Evolutionary conservation across 2,113 vertebrate species (phyloP).

Genomic region (Leptosomus discolor): DNA sequence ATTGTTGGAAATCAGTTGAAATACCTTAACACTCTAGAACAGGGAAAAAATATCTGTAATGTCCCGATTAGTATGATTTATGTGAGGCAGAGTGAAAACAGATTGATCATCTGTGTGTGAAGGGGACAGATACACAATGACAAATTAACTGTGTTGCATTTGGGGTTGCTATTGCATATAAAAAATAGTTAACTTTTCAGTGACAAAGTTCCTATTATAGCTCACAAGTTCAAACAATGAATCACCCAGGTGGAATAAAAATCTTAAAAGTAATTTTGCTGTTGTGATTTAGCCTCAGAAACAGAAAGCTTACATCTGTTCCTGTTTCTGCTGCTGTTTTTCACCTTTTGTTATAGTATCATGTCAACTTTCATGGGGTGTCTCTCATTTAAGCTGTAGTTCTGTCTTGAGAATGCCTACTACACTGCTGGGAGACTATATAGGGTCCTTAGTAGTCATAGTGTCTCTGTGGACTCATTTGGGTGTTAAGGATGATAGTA

Average conservation of each 20-base stretch:
- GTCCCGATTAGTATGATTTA: background rate
- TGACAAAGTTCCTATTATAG: background rate
- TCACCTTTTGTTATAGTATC: background rate
- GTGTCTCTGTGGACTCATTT: background rate
- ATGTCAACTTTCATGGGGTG: accelerated
- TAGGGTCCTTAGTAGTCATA: accelerated
- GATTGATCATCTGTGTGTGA: accelerated
- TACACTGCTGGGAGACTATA: accelerated
- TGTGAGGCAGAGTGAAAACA: background rate
- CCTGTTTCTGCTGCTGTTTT: background rate
- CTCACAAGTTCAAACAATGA: background rate
- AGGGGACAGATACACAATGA: background rate
- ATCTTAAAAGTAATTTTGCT: background rate
- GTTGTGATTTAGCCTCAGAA: background rate
- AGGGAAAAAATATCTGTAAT: background rate
- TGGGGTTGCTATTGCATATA: background rate
- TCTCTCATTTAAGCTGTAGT: background rate
- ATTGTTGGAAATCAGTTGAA: background rate
- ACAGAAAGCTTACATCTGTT: background rate
- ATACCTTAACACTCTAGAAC: background rate
- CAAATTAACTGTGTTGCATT: background rate
- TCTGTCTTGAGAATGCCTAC: background rate
- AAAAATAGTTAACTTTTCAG: background rate
- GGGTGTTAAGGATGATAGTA: background rate
- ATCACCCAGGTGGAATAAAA: background rate